Conservation (phyloP, 1,140 invertebrate species). For the Drosophila ambigua region DNA sequence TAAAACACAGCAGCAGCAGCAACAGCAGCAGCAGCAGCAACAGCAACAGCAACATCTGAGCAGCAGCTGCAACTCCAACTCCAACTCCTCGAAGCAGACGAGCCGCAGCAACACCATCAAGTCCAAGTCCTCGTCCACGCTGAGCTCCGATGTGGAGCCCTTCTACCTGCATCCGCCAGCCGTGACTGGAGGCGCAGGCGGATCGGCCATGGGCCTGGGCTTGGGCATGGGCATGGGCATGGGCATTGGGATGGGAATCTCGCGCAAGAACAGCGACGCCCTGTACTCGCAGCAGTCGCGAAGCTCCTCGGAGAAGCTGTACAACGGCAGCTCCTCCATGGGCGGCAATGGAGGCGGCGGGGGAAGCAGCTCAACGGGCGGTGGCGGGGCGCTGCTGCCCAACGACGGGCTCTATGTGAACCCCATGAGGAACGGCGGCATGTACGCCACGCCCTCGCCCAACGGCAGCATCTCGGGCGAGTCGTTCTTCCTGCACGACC, state of each 20-base stretch:
- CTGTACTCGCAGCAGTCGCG: conserved; percentile 76
- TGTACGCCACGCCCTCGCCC: conserved; percentile 74
- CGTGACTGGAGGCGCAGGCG: conserved; percentile 41
- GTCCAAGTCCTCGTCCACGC: conserved; percentile 80
- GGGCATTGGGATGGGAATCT: conserved; percentile 41
- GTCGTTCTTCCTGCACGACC: conserved; percentile 93
- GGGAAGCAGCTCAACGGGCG: conserved; percentile 10
- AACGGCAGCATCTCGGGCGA: conserved; percentile 85
- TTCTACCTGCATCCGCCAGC: conserved; percentile 90
- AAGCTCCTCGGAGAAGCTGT: conserved; percentile 83
- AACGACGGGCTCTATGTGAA: conserved; percentile 92
- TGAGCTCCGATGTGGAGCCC: conserved; percentile 85
- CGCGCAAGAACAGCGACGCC: conserved; percentile 70
- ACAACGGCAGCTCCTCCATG: conserved; percentile 48
- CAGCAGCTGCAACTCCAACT: conserved; percentile 81
- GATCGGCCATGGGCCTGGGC: conserved; percentile 9
- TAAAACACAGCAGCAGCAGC: conserved; percentile 65
- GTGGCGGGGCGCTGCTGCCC: conserved; percentile 80
- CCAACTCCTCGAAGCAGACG: conserved; percentile 82
- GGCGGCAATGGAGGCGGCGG: conserved; percentile 29
- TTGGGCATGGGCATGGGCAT: conserved; percentile 19
- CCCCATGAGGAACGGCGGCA: conserved; percentile 87
- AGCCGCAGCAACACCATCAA: conserved; percentile 81
- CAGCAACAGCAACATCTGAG: conserved; percentile 62
- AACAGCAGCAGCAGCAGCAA: conserved; percentile 45